phyloP scores from a whole-genome alignment of 2,113 vertebrate genomes.

The Scomber japonicus region DNA sequence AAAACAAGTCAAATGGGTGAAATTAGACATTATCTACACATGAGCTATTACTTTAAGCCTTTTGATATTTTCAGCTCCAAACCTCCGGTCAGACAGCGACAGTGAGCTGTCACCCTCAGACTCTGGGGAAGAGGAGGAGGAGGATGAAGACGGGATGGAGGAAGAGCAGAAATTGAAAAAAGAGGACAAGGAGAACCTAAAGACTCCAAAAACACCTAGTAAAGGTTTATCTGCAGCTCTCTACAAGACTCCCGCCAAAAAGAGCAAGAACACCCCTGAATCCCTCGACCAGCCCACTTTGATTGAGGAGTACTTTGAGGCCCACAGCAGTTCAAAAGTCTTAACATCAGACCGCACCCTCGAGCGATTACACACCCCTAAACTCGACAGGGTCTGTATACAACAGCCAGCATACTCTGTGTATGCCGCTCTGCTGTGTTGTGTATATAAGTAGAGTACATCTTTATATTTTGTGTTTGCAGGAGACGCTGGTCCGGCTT shows the following conservation, averaged over 20 bases:
- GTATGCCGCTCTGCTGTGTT: neutral
- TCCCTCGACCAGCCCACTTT: constrained; percentile 80
- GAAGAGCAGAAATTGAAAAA: constrained; percentile 76
- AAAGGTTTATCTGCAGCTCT: constrained; percentile 76
- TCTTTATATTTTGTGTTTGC: constrained; percentile 30
- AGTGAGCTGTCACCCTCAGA: constrained; percentile 91
- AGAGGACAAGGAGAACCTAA: constrained; percentile 69
- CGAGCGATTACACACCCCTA: constrained; percentile 90
- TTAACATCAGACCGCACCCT: constrained; percentile 95
- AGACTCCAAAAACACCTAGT: constrained; percentile 73
- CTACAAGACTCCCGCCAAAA: constrained; percentile 86
- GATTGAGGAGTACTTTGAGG: constrained; percentile 97
- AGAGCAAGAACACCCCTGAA: constrained; percentile 79
- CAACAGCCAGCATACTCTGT: neutral
- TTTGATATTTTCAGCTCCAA: constrained; percentile 78
- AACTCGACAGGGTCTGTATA: constrained; percentile 90
- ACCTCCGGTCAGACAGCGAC: constrained; percentile 88
- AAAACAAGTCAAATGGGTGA: neutral
- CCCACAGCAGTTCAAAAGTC: constrained; percentile 96
- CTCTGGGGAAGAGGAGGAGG: constrained; percentile 86
- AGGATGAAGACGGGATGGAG: constrained; percentile 64
- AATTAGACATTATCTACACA: neutral
- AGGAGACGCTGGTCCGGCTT: constrained; percentile 90
- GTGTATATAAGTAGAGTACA: neutral
- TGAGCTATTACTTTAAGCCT: neutral